Evolutionary conservation across 2,113 vertebrate genomes (phyloP).

Genomic region (Prinia subflava): DNA sequence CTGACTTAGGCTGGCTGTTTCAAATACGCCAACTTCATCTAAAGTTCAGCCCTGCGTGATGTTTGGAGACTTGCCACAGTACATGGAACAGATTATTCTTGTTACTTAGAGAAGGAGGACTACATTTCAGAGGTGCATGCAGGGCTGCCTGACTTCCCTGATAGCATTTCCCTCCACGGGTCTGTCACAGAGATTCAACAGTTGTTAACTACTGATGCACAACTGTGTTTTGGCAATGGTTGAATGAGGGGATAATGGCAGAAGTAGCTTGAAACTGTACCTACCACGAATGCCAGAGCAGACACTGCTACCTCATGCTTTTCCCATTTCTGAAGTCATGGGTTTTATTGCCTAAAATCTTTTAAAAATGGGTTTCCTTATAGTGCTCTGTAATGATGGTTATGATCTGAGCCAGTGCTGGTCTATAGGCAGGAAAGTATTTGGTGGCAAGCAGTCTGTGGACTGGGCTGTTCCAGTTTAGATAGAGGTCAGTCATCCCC

Average conservation of each 20-base stretch:
- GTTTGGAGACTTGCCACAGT: background rate
- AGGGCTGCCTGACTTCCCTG: background rate
- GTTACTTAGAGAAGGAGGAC: background rate
- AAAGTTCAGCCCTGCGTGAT: background rate
- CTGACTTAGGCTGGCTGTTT: constrained; percentile 16
- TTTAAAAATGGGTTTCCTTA: background rate
- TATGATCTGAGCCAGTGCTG: background rate
- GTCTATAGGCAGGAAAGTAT: background rate
- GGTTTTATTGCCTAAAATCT: background rate
- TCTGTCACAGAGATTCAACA: background rate
- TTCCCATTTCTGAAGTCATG: background rate
- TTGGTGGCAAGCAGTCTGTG: background rate
- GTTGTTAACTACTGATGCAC: background rate
- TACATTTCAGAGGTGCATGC: background rate
- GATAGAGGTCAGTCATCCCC: background rate
- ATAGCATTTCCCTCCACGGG: background rate
- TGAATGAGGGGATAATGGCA: background rate
- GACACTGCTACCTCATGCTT: background rate
- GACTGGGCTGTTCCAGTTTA: background rate
- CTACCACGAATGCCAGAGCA: background rate
- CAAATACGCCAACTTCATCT: constrained; percentile 9
- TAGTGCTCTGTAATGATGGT: background rate
- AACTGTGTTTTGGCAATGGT: background rate
- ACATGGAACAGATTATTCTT: background rate
- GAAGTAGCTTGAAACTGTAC: background rate